Evolutionary conservation across 1,140 invertebrate species (phyloP).

Genomic region (Drosophila micromelanica): DNA sequence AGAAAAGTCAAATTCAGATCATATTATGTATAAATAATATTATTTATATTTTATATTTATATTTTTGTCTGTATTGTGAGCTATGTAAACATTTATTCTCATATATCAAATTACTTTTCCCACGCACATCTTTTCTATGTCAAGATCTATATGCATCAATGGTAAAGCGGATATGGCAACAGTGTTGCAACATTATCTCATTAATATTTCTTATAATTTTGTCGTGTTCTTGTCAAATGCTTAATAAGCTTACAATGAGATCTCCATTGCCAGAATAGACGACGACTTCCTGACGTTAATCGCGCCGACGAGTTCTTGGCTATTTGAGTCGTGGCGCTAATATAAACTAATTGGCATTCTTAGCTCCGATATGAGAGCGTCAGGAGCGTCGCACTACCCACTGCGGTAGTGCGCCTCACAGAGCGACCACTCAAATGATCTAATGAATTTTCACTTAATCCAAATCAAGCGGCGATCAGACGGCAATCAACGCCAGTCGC

Average conservation of each 20-base stretch:
- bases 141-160: slow-evolving; percentile 14
- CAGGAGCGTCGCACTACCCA: slow-evolving; percentile 4
- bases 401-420: slow-evolving; percentile 69
- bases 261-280: slow-evolving; percentile 20
- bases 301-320: slow-evolving; percentile 16
- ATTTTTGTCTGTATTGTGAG: too few species aligned
- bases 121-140: background rate
- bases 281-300: slow-evolving; percentile 63
- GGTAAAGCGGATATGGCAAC: slow-evolving; percentile 28
- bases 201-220: slow-evolving; percentile 2
- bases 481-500: slow-evolving; percentile 44
- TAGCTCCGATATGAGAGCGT: slow-evolving; percentile 37
- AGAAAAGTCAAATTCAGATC: too few species aligned
- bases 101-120: background rate
- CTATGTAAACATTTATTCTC: too few species aligned
- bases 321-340: slow-evolving; percentile 43
- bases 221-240: slow-evolving; percentile 39
- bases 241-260: slow-evolving; percentile 64
- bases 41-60: too few species aligned
- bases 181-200: slow-evolving; percentile 9
- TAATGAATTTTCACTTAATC: slow-evolving; percentile 82
- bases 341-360: slow-evolving; percentile 72
- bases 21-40: too few species aligned
- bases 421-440: slow-evolving; percentile 62
- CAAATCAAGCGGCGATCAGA: slow-evolving; percentile 74